Evolutionary conservation across 1,140 invertebrate genomes (phyloP).

Genomic region (Thalassaphorura encarpata): DNA sequence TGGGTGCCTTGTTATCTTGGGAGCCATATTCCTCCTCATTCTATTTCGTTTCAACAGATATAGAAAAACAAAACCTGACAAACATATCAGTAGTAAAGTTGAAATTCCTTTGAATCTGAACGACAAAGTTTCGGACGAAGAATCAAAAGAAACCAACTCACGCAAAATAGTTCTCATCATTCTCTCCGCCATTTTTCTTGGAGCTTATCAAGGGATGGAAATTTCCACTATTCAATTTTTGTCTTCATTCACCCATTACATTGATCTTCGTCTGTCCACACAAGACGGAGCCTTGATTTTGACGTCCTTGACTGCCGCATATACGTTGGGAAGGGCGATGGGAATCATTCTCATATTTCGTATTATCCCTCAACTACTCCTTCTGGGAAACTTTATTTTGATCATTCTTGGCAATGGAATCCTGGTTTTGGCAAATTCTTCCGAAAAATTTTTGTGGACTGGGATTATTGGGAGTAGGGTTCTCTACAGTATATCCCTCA

Average conservation of each 20-base stretch:
- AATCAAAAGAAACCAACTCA: no score
- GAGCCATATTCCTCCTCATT: neutral
- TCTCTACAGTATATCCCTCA: conserved; percentile 7
- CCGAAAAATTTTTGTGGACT: neutral
- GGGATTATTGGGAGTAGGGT: conserved; percentile 9
- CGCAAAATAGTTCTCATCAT: conserved; percentile 5
- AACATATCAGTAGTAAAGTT: no score
- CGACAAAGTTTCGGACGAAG: no score
- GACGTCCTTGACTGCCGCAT: neutral
- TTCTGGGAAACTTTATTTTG: conserved; percentile 1
- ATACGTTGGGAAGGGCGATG: neutral
- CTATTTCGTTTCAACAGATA: conserved; percentile 1
- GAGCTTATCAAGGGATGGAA: conserved; percentile 13
- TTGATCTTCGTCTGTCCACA: neutral
- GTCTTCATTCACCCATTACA: conserved; percentile 10
- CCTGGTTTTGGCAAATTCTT: neutral
- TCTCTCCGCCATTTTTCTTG: conserved; percentile 2
- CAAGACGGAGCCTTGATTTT: conserved; percentile 1
- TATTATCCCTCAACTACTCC: neutral
- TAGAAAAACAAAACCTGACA: neutral
- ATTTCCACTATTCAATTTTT: conserved; percentile 12
- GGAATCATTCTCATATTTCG: conserved; percentile 9
- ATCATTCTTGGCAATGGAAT: no score
- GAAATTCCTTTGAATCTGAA: no score
- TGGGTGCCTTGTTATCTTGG: neutral